Conservation (phyloP, 2,888 invertebrate species). For the Eupithecia exiguata region DNA sequence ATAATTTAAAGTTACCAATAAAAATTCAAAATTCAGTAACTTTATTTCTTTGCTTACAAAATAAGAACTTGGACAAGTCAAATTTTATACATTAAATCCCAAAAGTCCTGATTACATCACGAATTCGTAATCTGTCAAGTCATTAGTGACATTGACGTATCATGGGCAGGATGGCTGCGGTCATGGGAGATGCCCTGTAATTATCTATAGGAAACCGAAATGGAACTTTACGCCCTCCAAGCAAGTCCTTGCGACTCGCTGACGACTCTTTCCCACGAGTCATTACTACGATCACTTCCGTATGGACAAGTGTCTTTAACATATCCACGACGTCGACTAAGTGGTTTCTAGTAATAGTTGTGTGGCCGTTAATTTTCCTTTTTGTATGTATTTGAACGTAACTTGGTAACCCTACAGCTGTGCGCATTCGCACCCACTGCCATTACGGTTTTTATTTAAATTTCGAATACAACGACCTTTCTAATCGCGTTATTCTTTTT, state of each 20-base stretch:
- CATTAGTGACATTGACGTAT: slow-evolving; percentile 38
- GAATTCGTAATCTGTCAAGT: slow-evolving; percentile 26
- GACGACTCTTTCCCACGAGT: slow-evolving; percentile 65
- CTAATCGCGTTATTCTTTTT: slow-evolving; percentile 35
- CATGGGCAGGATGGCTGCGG: slow-evolving; percentile 47
- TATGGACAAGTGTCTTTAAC: slow-evolving; percentile 54
- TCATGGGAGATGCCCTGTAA: slow-evolving; percentile 51
- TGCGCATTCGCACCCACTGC: slow-evolving; percentile 63
- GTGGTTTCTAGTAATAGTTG: slow-evolving; percentile 41
- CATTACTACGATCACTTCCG: slow-evolving; percentile 65
- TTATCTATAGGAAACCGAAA: slow-evolving; percentile 52
- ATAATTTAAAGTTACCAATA: neutral
- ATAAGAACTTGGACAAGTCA: too few species aligned
- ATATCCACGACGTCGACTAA: slow-evolving; percentile 42
- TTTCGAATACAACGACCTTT: slow-evolving; percentile 57
- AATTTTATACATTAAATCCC: too few species aligned
- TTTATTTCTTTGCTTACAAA: too few species aligned
- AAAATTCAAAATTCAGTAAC: too few species aligned
- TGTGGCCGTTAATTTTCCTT: slow-evolving; percentile 41
- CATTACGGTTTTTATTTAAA: slow-evolving; percentile 81
- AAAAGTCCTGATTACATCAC: slow-evolving; percentile 3
- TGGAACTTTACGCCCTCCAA: slow-evolving; percentile 47
- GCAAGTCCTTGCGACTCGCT: slow-evolving; percentile 48
- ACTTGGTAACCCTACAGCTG: slow-evolving; percentile 61
- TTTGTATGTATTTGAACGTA: slow-evolving; percentile 21